Percentiles rank a stretch among this genome's conserved stretches.
phyloP scores from a whole-genome alignment of 2,113 vertebrate genomes.

The Nibea albiflora region DNA sequence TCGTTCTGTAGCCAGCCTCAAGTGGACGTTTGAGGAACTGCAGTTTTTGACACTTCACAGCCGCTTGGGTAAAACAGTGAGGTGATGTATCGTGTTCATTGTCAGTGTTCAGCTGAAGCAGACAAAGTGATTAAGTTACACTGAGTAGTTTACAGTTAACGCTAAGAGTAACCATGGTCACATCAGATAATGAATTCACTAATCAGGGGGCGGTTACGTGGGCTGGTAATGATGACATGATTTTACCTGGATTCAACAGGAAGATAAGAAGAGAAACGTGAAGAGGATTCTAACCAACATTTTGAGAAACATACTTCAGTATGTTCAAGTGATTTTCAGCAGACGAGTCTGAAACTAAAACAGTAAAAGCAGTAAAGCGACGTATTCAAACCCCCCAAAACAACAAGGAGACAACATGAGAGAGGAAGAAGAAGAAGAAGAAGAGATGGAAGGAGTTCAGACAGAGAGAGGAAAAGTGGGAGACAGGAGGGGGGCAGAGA shows the following conservation, averaged over 20 bases:
- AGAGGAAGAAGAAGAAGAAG: slow-evolving; percentile 13
- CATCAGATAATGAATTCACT: neutral
- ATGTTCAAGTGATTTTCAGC: neutral
- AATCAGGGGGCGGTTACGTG: neutral
- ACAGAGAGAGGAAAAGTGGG: slow-evolving; percentile 22
- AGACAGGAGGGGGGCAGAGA: slow-evolving; percentile 26
- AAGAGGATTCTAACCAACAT: neutral
- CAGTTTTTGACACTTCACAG: too few species aligned
- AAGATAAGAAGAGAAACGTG: neutral
- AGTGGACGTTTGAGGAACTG: too few species aligned
- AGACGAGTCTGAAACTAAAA: neutral
- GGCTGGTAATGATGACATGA: neutral
- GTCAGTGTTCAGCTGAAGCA: too few species aligned
- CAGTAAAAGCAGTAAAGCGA: slow-evolving; percentile 31
- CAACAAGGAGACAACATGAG: slow-evolving; percentile 14
- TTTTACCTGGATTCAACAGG: slow-evolving; percentile 13
- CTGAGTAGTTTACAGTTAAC: too few species aligned
- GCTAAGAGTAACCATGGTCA: neutral
- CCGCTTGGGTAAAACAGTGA: too few species aligned
- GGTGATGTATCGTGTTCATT: too few species aligned
- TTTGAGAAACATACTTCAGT: neutral
- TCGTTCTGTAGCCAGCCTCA: too few species aligned
- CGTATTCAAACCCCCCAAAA: neutral
- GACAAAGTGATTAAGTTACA: too few species aligned
- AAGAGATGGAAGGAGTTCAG: slow-evolving; percentile 38